phyloP scores from a whole-genome alignment of 2,797 vertebrate genomes.

The Urosaurus nigricauda region DNA sequence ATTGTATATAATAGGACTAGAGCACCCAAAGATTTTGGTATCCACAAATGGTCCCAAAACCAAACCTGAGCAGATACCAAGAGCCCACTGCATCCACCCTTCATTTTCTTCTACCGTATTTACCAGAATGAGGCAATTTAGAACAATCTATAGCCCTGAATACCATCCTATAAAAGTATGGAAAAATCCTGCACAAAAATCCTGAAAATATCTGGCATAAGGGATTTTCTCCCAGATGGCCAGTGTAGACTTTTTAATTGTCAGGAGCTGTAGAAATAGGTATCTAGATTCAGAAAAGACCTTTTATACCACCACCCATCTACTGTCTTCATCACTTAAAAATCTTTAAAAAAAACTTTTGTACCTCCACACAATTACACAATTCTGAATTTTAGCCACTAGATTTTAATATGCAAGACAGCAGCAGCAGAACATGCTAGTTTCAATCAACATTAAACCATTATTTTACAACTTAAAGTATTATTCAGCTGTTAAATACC shows the following conservation, averaged over 20 bases:
- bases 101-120: not conserved
- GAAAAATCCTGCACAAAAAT: not conserved
- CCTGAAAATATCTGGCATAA: not conserved
- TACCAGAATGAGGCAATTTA: not conserved
- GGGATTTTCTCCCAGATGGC: not conserved
- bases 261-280: not conserved
- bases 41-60: too few relatives aligned
- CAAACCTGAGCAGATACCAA: too few relatives aligned
- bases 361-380: not conserved
- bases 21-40: too few relatives aligned
- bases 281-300: not conserved
- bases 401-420: not conserved
- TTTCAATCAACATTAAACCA: not conserved
- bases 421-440: not conserved
- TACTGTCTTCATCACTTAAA: not conserved
- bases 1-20: too few relatives aligned
- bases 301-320: not conserved
- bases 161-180: not conserved
- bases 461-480: not conserved
- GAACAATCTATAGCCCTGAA: not conserved
- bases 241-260: not conserved
- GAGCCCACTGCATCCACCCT: not conserved
- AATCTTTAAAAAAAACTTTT: too few relatives aligned
- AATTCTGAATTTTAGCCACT: not conserved
- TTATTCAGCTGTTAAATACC: not conserved